Conservation (phyloP, 2,113 vertebrate genomes). For the Gracilinanus agilis region DNA sequence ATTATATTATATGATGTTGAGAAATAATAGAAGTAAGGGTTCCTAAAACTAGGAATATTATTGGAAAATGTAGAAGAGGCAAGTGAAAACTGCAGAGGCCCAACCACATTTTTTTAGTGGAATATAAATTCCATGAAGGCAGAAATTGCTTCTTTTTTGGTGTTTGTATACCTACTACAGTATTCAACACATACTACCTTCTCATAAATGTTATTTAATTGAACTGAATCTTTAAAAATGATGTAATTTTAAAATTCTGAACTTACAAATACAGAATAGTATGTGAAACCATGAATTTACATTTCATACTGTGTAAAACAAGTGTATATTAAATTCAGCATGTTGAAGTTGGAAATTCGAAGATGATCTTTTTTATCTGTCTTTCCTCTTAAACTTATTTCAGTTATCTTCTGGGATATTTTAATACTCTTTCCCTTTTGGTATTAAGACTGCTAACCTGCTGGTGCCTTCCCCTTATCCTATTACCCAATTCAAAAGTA, state of each 20-base stretch:
- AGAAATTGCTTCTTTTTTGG: background rate
- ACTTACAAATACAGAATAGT: background rate
- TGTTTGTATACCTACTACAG: background rate
- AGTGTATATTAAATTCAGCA: background rate
- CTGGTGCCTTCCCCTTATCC: background rate
- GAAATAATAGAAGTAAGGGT: background rate
- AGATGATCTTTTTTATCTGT: background rate
- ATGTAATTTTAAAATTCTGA: background rate
- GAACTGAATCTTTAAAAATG: background rate
- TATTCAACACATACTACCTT: background rate
- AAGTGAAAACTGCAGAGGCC: background rate
- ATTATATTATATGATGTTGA: background rate
- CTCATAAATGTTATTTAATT: background rate
- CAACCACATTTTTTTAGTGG: conserved; percentile 35
- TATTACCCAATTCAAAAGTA: background rate
- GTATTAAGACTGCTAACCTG: background rate
- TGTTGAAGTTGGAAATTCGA: background rate
- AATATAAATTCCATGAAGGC: background rate
- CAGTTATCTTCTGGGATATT: background rate
- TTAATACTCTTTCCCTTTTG: background rate
- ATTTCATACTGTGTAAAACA: background rate
- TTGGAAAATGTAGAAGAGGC: conserved; percentile 29
- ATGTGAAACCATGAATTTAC: background rate
- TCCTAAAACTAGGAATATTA: background rate
- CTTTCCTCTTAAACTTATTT: background rate